Conservation (phyloP, 2,113 vertebrate species). For the Columba livia region DNA sequence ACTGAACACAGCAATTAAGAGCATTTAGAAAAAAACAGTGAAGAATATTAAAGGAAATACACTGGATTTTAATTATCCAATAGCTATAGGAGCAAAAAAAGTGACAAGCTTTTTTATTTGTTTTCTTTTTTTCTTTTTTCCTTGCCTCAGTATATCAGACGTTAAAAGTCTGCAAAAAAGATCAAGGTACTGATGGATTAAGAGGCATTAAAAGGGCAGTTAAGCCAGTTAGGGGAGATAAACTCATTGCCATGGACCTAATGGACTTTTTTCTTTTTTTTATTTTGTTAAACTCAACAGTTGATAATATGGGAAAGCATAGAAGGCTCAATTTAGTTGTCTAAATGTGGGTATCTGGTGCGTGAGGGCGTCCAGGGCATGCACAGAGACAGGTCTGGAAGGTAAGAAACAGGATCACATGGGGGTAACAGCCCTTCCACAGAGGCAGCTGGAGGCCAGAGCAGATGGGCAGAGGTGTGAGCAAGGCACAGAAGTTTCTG, state of each 20-base stretch:
- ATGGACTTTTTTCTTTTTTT: background rate
- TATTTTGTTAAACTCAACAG: background rate
- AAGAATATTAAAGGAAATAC: background rate
- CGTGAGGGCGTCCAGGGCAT: background rate
- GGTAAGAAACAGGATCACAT: rapidly evolving
- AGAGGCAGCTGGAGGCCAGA: background rate
- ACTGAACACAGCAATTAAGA: background rate
- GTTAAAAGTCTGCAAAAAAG: background rate
- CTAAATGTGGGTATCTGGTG: background rate
- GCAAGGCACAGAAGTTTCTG: background rate
- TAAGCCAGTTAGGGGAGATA: background rate
- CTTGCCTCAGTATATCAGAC: background rate
- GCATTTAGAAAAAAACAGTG: background rate
- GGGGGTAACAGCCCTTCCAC: background rate
- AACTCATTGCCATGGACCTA: background rate
- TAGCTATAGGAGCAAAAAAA: background rate
- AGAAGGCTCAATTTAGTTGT: background rate
- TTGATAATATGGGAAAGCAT: background rate
- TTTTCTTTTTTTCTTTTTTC: background rate
- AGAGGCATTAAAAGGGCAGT: background rate
- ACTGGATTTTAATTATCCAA: background rate
- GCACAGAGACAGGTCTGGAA: background rate
- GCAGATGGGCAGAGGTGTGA: background rate
- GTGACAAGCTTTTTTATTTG: background rate
- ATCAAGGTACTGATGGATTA: background rate